A percentile compares a stretch with the other conserved stretches of the same genome.
phyloP scores from a whole-genome alignment of 2,888 invertebrate species.

The Rhodophaea formosa region DNA sequence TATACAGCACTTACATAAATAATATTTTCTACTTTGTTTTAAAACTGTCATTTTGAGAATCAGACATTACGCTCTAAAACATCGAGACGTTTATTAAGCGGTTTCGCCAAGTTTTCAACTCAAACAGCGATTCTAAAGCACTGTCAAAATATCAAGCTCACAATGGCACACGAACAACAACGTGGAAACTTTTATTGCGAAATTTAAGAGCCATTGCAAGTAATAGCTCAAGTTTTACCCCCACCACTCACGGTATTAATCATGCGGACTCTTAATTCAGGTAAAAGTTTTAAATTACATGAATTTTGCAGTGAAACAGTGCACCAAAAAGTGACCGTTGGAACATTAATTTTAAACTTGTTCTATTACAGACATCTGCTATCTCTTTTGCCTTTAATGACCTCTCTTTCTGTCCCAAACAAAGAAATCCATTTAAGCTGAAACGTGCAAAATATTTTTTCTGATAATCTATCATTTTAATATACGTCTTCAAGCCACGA shows the following conservation, averaged over 20 bases:
- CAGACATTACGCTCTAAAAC: no score
- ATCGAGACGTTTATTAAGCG: conserved; percentile 48
- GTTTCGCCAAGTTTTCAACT: conserved; percentile 36
- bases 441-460: neutral
- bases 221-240: conserved; percentile 20
- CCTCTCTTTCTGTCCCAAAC: neutral
- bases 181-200: conserved; percentile 21
- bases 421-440: neutral
- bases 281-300: conserved; percentile 27
- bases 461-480: neutral
- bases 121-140: conserved; percentile 43
- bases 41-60: no score
- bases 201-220: conserved; percentile 20
- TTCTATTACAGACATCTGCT: conserved; percentile 47
- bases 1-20: no score
- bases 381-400: conserved; percentile 35
- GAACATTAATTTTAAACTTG: conserved; percentile 52
- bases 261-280: conserved; percentile 23
- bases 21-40: no score
- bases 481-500: neutral
- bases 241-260: conserved; percentile 24
- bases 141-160: conserved; percentile 62
- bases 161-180: conserved; percentile 41
- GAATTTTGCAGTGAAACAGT: conserved; percentile 32
- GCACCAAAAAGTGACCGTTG: conserved; percentile 44